phyloP scores from a whole-genome alignment of 2,888 invertebrate genomes.

The Drosophila pseudotalamancana region DNA sequence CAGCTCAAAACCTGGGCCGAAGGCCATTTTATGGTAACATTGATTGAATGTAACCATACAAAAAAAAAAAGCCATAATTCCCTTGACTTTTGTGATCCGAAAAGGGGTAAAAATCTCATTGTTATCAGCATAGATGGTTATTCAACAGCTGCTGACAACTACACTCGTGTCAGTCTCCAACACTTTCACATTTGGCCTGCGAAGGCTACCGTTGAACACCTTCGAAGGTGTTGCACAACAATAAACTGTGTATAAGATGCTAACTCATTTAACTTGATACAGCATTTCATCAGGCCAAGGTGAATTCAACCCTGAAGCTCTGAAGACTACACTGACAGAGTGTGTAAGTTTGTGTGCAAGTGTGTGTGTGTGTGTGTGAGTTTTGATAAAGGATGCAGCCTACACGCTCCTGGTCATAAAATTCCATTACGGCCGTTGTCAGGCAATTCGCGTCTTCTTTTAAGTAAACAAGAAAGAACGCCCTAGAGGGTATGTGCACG shows the following conservation, averaged over 20 bases:
- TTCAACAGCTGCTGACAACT: background rate
- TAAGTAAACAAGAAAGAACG: too few species aligned
- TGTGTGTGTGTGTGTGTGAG: background rate
- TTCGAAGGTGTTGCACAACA: slow-evolving; percentile 6
- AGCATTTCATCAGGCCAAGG: slow-evolving; percentile 30
- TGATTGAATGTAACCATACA: slow-evolving; percentile 30
- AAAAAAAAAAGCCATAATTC: slow-evolving; percentile 18
- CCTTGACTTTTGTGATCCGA: slow-evolving; percentile 1
- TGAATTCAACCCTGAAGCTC: slow-evolving; percentile 11
- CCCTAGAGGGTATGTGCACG: too few species aligned
- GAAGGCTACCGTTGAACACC: background rate
- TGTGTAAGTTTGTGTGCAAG: background rate
- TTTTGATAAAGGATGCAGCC: slow-evolving; percentile 15
- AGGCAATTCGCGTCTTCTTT: background rate
- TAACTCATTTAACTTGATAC: slow-evolving; percentile 32
- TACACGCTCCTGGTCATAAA: slow-evolving; percentile 22
- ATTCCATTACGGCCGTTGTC: slow-evolving; percentile 21
- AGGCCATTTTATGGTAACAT: slow-evolving; percentile 1
- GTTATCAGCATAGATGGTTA: slow-evolving; percentile 26
- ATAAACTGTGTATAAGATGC: background rate
- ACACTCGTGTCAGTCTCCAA: slow-evolving; percentile 9
- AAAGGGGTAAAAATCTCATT: slow-evolving; percentile 23
- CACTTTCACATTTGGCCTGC: background rate
- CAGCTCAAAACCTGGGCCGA: too few species aligned
- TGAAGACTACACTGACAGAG: slow-evolving; percentile 1